Conservation (phyloP, 1,140 invertebrate genomes). For the Chymomyza costata region DNA sequence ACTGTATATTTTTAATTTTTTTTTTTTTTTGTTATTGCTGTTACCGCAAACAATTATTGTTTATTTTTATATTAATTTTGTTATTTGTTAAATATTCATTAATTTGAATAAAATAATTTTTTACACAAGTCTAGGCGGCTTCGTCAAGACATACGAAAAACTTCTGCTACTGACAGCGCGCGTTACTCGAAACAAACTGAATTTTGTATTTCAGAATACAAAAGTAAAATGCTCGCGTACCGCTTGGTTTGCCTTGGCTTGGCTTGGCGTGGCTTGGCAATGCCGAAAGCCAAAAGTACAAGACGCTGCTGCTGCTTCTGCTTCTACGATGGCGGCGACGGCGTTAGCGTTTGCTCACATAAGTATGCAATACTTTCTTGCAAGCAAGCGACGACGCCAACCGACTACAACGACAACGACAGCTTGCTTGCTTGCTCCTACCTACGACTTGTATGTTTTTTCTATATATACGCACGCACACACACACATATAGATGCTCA, state of each 20-base stretch:
- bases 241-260: too few species aligned
- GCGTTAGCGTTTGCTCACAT: slow-evolving; percentile 56
- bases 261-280: slow-evolving; percentile 32
- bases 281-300: slow-evolving; percentile 47
- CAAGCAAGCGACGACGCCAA: slow-evolving; percentile 43
- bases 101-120: slow-evolving; percentile 40
- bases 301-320: slow-evolving; percentile 49
- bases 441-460: slow-evolving; percentile 37
- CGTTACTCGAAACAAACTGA: slow-evolving; percentile 74
- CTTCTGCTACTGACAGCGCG: slow-evolving; percentile 61
- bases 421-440: slow-evolving; percentile 36
- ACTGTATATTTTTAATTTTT: slow-evolving; percentile 19
- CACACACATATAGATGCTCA: slow-evolving; percentile 10
- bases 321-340: slow-evolving; percentile 29
- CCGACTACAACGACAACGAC: slow-evolving; percentile 6
- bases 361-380: slow-evolving; percentile 71
- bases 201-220: slow-evolving; percentile 61
- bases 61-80: slow-evolving; percentile 23
- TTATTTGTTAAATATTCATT: slow-evolving; percentile 14
- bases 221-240: slow-evolving; percentile 68
- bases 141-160: slow-evolving; percentile 57
- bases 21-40: slow-evolving; percentile 2
- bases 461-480: slow-evolving; percentile 34
- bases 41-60: slow-evolving; percentile 11
- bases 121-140: slow-evolving; percentile 65